These are phyloP conservation scores for Sturnira hondurensis DNA, from an alignment of 2,113 vertebrate species.

Conservation along the genomic window DNA sequence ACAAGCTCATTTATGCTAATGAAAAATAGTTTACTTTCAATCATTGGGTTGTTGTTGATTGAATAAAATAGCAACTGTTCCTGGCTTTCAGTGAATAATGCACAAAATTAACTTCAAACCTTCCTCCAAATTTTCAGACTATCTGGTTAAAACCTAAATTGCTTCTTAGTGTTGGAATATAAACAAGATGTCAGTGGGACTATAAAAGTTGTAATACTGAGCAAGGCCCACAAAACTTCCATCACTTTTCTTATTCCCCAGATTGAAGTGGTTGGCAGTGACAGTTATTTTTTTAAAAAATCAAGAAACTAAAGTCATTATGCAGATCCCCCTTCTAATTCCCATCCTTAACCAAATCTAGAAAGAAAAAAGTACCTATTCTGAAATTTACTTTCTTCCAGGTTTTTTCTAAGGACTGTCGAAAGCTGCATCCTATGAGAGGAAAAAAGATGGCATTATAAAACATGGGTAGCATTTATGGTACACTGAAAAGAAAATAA, in stretches of 20 bases:
- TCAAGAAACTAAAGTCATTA: too few species aligned
- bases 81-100: neutral
- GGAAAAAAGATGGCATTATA: neutral
- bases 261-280: neutral
- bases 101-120: neutral
- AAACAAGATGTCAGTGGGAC: neutral
- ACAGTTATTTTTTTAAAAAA: neutral
- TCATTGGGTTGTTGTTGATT: neutral
- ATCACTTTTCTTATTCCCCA: neutral
- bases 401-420: constrained; percentile 53
- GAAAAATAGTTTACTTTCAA: neutral
- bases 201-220: neutral
- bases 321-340: neutral
- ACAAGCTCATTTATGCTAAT: neutral
- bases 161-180: neutral
- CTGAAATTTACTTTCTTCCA: constrained; percentile 21
- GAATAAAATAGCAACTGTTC: neutral
- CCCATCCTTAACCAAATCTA: neutral
- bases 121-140: neutral
- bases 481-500: neutral
- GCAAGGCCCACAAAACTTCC: neutral
- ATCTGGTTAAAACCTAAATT: neutral
- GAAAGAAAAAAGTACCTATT: constrained; percentile 66
- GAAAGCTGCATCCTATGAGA: constrained; percentile 67
- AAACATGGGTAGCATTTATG: constrained; percentile 8